Conservation (phyloP, 2,888 invertebrate genomes). For the Euclidia mi region DNA sequence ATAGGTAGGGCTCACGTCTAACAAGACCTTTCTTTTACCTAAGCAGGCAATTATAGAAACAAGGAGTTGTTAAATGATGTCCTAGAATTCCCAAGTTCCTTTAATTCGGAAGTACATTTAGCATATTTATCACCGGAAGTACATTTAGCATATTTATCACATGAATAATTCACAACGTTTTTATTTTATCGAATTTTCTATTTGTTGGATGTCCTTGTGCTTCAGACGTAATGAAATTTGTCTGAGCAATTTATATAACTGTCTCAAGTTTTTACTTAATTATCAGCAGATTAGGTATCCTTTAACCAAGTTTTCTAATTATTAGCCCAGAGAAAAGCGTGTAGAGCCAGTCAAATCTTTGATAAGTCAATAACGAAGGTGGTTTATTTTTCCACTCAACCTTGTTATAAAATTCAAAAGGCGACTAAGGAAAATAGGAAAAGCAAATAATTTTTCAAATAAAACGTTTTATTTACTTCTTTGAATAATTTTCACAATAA, state of each 20-base stretch:
- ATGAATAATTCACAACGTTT: slow-evolving; percentile 44
- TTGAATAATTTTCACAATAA: no score
- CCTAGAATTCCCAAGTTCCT: slow-evolving; percentile 1
- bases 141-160: no score
- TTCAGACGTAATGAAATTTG: slow-evolving; percentile 9
- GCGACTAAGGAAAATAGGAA: no score
- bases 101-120: slow-evolving; percentile 29
- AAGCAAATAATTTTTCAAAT: no score
- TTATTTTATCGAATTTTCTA: slow-evolving; percentile 32
- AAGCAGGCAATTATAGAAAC: slow-evolving; percentile 14
- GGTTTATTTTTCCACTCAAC: no score
- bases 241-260: slow-evolving; percentile 1
- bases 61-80: neutral
- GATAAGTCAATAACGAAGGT: no score
- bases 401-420: no score
- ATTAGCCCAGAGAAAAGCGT: neutral
- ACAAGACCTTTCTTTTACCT: slow-evolving; percentile 1
- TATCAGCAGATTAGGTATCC: neutral
- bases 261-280: slow-evolving; percentile 1
- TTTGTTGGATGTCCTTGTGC: slow-evolving; percentile 8
- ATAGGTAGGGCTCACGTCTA: slow-evolving; percentile 10
- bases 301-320: neutral
- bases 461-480: no score
- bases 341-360: no score
- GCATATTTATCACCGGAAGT: slow-evolving; percentile 31